Evolutionary conservation across 2,113 vertebrate species (phyloP).

Genomic region (Platysteira castanea): DNA sequence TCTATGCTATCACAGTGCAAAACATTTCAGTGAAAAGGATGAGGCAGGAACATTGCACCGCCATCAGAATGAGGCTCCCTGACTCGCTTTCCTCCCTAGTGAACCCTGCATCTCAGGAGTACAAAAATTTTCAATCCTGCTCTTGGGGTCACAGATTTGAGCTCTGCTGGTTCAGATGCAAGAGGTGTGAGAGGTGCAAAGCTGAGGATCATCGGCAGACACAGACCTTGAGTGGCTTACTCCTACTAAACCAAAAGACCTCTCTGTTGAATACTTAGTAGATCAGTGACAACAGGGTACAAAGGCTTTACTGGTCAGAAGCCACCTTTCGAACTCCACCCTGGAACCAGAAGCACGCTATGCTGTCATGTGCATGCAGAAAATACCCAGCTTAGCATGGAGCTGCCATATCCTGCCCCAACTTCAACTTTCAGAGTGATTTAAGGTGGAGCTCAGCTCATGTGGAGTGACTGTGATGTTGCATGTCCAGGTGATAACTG

Average conservation of each 20-base stretch:
- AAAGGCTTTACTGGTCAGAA: not conserved
- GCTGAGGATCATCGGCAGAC: not conserved
- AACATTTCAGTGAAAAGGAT: not conserved
- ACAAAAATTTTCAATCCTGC: not conserved
- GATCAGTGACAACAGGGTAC: not conserved
- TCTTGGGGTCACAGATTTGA: not conserved
- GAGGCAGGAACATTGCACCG: not conserved
- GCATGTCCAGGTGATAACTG: not conserved
- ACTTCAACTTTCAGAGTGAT: not conserved
- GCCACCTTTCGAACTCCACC: not conserved
- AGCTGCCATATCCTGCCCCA: not conserved
- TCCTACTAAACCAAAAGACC: not conserved
- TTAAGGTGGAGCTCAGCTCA: constrained; percentile 12
- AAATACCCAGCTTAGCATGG: not conserved
- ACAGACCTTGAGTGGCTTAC: not conserved
- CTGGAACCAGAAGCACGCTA: not conserved
- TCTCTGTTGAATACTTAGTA: not conserved
- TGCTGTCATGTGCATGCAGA: not conserved
- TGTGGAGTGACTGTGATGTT: not conserved
- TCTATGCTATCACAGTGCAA: not conserved
- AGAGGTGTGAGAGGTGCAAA: not conserved
- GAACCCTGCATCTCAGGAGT: not conserved
- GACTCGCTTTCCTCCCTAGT: not conserved
- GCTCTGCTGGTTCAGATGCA: not conserved
- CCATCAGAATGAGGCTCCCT: not conserved